Evolutionary conservation across 2,113 vertebrate genomes (phyloP), one percentile per base, ranked within the genome.

Genomic region (Tringa solitaria): DNA sequence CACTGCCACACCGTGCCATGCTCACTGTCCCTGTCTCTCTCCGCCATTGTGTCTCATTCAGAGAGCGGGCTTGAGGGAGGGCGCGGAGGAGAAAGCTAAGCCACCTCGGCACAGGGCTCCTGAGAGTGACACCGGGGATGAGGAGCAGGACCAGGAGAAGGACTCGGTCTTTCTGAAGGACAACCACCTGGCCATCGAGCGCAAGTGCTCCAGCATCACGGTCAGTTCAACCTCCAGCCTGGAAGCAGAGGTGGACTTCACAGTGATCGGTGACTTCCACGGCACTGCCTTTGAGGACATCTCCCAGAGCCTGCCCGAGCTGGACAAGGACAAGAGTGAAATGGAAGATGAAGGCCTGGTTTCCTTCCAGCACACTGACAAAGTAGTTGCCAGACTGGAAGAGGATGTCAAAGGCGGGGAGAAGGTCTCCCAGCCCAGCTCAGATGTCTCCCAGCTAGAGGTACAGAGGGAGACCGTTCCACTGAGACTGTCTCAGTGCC

Each of bases 161-260:
- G 99, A 99, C 69, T 98, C 98, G 0, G 97, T 98, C 57, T 98
- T 98, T 95, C 97, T 99, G 97, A 99, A 99, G 94, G 99, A 99
- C 96, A 98, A 97, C 89, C 98, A 99, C 83, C 97, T 99, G 96
- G 98, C 99, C 96, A 99, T 99, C 2, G 99, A 99, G 93, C 99
- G 99, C 81, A 99, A 99, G 97, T 99, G 99, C 97, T 99, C 99
- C 96, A 99, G 99, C 98, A 99, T 99, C 98, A 99, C 99, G 0
- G 99, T 99, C 97, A 99, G 99, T 97, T 99, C 99, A 64, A 99
- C 99, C 1, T 99, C 99, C 95, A 99, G 99, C 97, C 98, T 99
- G 84, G 99, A 99, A 94, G 99, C 99, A 0, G 99, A 99, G 96
- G 99, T 99, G 61, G 99, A 99, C 98, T 99, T 99, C 98, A 99